Percentiles rank a stretch among this genome's conserved stretches.
phyloP scores from a whole-genome alignment of 2,113 vertebrate species.

The Brachypodius melanocephalos region DNA sequence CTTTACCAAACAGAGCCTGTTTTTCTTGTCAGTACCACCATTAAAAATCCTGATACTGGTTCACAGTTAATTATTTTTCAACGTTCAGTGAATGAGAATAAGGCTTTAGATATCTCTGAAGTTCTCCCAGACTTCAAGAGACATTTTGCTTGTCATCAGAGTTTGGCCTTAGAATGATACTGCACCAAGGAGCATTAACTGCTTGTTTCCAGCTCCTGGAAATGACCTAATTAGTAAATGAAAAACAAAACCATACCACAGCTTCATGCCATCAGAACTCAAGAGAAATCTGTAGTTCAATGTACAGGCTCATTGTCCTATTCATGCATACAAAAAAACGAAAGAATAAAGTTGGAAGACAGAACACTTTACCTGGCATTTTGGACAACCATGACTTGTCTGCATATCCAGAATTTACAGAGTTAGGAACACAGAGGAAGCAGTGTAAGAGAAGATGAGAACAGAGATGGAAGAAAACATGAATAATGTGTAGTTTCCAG shows the following conservation, averaged over 20 bases:
- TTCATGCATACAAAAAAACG: neutral
- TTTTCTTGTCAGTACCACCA: neutral
- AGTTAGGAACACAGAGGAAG: constrained; percentile 75
- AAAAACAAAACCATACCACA: neutral
- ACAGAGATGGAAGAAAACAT: constrained; percentile 65
- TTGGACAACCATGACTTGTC: constrained; percentile 99
- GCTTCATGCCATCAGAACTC: neutral
- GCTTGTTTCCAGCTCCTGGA: neutral
- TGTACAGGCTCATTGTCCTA: neutral
- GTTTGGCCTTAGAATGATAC: neutral
- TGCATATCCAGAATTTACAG: constrained; percentile 78
- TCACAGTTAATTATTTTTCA: neutral
- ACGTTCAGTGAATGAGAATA: neutral
- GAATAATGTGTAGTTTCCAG: constrained; percentile 7
- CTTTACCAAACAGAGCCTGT: neutral
- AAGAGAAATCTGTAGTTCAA: neutral
- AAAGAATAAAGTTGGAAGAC: constrained; percentile 19
- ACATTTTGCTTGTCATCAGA: neutral
- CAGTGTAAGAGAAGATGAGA: constrained; percentile 76
- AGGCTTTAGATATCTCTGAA: neutral
- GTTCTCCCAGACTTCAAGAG: neutral
- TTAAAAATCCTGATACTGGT: neutral
- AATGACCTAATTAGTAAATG: neutral
- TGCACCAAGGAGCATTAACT: neutral
- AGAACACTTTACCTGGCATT: constrained; percentile 88